These are phyloP conservation scores for Molossus alvarezi DNA, from an alignment of 2,797 vertebrate species.

Conservation along the genomic window DNA sequence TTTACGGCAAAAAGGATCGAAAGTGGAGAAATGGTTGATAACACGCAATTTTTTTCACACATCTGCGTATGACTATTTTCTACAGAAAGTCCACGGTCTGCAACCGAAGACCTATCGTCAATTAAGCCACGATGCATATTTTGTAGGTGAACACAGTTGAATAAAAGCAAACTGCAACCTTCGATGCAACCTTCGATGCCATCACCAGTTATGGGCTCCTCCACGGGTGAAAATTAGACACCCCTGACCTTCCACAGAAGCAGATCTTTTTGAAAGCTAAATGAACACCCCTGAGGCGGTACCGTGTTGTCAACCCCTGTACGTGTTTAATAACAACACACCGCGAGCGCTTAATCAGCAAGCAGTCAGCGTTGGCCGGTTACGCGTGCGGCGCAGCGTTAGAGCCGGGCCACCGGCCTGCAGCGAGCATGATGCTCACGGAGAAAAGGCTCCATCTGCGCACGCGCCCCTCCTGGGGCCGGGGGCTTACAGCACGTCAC, in stretches of 20 bases:
- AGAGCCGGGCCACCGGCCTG: neutral
- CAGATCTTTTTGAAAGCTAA: constrained; percentile 31
- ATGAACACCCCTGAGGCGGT: neutral
- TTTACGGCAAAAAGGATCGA: neutral
- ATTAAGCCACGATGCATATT: neutral
- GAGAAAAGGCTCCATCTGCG: neutral
- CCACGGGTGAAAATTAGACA: constrained; percentile 43
- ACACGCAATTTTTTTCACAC: neutral
- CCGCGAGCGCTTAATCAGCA: neutral
- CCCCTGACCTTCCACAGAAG: constrained; percentile 23
- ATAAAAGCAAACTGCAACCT: neutral
- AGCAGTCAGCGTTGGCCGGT: neutral
- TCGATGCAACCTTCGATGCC: neutral
- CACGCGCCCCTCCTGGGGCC: fast-evolving
- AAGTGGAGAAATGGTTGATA: neutral
- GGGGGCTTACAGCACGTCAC: too few species aligned
- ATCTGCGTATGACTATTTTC: neutral
- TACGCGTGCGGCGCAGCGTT: too few species aligned
- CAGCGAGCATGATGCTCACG: fast-evolving
- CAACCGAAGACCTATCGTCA: neutral
- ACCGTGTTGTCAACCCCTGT: neutral
- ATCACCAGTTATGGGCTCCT: constrained; percentile 31
- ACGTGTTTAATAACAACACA: neutral
- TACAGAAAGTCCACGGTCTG: neutral
- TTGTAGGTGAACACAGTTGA: constrained; percentile 19